A percentile compares a stretch with the other conserved stretches of the same genome.
These are phyloP conservation scores for Melanotus villosus DNA, from an alignment of 2,888 invertebrate genomes.

Conservation along the genomic window DNA sequence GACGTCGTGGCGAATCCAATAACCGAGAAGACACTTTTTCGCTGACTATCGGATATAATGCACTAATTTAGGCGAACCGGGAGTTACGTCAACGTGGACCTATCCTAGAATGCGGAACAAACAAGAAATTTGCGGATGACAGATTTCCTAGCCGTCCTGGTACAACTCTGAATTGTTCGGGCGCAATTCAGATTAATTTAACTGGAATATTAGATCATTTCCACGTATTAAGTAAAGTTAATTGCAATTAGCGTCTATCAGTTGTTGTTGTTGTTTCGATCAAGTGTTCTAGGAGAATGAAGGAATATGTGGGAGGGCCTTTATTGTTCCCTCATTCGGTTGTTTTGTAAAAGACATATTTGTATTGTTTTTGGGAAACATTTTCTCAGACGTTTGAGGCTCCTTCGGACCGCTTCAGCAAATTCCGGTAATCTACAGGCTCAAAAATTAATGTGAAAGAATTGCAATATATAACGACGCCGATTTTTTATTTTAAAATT, in stretches of 20 bases:
- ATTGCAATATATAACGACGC: no score
- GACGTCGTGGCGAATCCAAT: slow-evolving; percentile 19
- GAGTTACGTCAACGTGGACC: slow-evolving; percentile 1
- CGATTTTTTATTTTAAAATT: no score
- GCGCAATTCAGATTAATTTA: slow-evolving; percentile 11
- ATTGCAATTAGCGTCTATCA: slow-evolving; percentile 1
- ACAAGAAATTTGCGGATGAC: slow-evolving; percentile 23
- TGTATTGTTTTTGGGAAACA: no score
- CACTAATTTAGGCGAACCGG: slow-evolving; percentile 8
- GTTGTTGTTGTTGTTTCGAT: no score
- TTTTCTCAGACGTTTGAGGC: no score
- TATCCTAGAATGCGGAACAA: slow-evolving; percentile 15
- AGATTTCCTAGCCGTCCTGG: slow-evolving; percentile 11
- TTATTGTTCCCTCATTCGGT: no score
- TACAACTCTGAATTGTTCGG: neutral
- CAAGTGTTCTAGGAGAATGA: no score
- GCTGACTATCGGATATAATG: slow-evolving; percentile 10
- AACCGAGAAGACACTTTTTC: slow-evolving; percentile 25
- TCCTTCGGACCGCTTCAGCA: no score
- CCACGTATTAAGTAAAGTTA: neutral
- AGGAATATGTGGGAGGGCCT: no score
- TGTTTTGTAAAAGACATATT: no score
- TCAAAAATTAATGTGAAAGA: no score
- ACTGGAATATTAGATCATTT: slow-evolving; percentile 3
- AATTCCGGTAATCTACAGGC: no score